phyloP scores from a whole-genome alignment of 2,888 invertebrate genomes.

The Hypomecis punctinalis region DNA sequence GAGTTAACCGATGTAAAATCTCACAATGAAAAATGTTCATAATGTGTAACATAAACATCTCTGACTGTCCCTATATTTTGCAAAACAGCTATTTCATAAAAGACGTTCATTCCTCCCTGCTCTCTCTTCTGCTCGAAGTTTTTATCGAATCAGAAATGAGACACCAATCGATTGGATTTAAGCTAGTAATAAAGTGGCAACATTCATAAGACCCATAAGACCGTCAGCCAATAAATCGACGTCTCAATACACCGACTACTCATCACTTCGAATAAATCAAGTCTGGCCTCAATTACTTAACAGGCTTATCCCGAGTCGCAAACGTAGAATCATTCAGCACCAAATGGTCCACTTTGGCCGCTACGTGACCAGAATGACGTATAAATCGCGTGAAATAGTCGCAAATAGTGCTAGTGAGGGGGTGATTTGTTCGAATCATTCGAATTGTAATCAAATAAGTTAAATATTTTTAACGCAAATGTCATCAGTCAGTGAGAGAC shows the following conservation, averaged over 20 bases:
- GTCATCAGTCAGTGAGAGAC: background rate
- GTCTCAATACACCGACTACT: constrained; percentile 45
- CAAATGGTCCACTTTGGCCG: constrained; percentile 72
- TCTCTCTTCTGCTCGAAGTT: no score
- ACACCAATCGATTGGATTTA: no score
- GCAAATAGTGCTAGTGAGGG: constrained; percentile 40
- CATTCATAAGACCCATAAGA: background rate
- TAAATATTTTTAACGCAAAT: background rate
- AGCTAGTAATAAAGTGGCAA: no score
- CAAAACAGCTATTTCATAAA: background rate
- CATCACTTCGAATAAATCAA: constrained; percentile 63
- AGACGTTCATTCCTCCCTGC: no score
- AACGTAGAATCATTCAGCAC: constrained; percentile 65
- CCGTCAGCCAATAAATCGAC: constrained; percentile 18
- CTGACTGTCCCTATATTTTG: no score
- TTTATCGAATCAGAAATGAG: no score
- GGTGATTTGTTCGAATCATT: constrained; percentile 2
- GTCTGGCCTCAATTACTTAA: constrained; percentile 69
- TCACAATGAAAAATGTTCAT: no score
- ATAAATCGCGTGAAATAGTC: constrained; percentile 71
- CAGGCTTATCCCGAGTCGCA: constrained; percentile 63
- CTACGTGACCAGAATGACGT: constrained; percentile 76
- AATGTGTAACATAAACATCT: no score
- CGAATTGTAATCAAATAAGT: background rate
- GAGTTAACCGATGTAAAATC: no score